phyloP scores from a whole-genome alignment of 2,797 vertebrate genomes.

The Peromyscus attwateri region DNA sequence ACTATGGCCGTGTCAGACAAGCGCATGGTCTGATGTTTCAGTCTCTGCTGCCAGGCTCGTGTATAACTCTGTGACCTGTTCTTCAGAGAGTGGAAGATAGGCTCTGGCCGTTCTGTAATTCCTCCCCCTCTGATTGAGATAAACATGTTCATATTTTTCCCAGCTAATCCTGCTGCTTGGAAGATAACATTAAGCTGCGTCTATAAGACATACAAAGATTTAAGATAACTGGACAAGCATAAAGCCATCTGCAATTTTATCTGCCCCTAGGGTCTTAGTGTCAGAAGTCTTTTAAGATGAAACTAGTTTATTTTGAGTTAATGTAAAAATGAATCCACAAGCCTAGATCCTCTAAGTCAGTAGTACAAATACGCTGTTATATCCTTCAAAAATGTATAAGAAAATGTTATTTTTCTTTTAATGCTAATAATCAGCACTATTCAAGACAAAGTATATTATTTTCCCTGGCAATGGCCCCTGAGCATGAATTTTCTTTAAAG shows the following conservation, averaged over 20 bases:
- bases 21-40: constrained; percentile 74
- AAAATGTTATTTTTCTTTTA: not conserved
- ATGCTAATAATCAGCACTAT: not conserved
- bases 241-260: not conserved
- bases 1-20: constrained; percentile 72
- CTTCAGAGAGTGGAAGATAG: constrained; percentile 69
- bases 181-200: constrained; percentile 55
- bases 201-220: constrained; percentile 52
- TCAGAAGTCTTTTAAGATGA: constrained; percentile 43
- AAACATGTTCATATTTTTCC: constrained; percentile 75
- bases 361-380: not conserved
- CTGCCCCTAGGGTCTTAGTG: constrained; percentile 6
- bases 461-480: not conserved
- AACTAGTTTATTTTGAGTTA: constrained; percentile 43
- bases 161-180: constrained; percentile 67
- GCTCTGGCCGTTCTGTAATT: constrained; percentile 71
- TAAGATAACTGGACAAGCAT: constrained; percentile 47
- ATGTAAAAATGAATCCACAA: constrained; percentile 41
- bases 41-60: constrained; percentile 53
- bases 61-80: constrained; percentile 69
- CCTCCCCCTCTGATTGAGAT: constrained; percentile 49
- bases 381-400: not conserved
- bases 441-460: constrained; percentile 24
- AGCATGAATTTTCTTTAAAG: not conserved
- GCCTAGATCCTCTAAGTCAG: not conserved